These are phyloP conservation scores for Trochalopteron elliotii DNA, from an alignment of 2,113 vertebrate species.

Conservation along the genomic window DNA sequence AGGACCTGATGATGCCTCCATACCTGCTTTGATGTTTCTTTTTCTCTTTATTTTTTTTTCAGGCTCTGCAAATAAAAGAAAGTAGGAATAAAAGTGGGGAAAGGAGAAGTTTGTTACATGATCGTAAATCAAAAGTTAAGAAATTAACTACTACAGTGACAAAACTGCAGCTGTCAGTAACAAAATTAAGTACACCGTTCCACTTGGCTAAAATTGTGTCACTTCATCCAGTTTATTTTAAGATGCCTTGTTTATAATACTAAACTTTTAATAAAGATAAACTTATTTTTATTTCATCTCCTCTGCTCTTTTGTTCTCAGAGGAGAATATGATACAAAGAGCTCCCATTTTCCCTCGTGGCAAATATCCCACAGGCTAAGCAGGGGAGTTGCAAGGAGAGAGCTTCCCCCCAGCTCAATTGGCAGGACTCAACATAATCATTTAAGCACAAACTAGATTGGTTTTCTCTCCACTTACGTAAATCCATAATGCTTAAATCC, in stretches of 20 bases:
- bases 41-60: neutral
- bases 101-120: neutral
- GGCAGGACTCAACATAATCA: neutral
- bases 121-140: neutral
- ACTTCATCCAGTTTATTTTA: neutral
- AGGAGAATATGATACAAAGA: neutral
- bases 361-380: neutral
- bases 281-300: neutral
- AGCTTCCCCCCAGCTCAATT: neutral
- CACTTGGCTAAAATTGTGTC: neutral
- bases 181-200: neutral
- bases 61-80: neutral
- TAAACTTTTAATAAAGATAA: neutral
- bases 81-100: neutral
- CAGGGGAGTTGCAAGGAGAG: neutral
- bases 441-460: neutral
- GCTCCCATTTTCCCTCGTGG: neutral
- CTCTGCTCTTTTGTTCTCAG: neutral
- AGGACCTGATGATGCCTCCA: neutral
- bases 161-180: neutral
- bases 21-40: neutral
- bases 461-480: neutral
- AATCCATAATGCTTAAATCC: conserved; percentile 31
- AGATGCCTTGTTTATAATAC: neutral
- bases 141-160: neutral